Evolutionary conservation across 2,113 vertebrate genomes (phyloP).

Genomic region (Psittacus erithacus): DNA sequence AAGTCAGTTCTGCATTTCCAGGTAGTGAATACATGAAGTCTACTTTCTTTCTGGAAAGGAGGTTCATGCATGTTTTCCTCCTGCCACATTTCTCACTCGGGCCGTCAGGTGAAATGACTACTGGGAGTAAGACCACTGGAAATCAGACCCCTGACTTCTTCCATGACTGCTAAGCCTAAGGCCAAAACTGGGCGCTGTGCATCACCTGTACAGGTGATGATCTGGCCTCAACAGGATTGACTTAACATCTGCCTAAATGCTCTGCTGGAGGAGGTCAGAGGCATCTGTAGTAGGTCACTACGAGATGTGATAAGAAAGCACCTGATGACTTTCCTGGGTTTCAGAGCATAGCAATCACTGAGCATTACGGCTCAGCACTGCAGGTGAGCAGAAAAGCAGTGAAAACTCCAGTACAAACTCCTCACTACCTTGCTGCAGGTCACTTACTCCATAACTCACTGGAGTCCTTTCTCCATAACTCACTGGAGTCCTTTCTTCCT

Average conservation of each 20-base stretch:
- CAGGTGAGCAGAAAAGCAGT: not conserved
- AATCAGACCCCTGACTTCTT: not conserved
- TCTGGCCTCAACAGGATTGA: not conserved
- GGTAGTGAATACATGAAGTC: not conserved
- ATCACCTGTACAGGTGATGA: not conserved
- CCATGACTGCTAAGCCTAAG: not conserved
- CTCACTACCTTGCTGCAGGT: not conserved
- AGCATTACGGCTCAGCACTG: not conserved
- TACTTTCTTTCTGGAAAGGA: not conserved
- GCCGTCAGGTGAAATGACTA: not conserved
- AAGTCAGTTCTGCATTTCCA: not conserved
- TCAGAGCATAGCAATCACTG: not conserved
- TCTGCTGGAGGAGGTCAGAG: not conserved
- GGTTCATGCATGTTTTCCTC: not conserved
- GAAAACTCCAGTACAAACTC: not conserved
- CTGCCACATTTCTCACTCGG: not conserved
- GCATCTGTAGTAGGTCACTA: not conserved
- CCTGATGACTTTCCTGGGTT: not conserved
- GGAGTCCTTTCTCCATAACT: not conserved
- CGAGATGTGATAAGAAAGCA: not conserved
- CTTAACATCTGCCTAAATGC: not conserved
- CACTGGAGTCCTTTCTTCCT: not conserved
- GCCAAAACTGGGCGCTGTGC: not conserved
- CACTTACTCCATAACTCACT: slow-evolving; percentile 8
- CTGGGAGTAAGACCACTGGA: not conserved